Evolutionary conservation across 2,888 invertebrate species (phyloP), one percentile per base, ranked within the genome.

Genomic region (Thecophora atra): DNA sequence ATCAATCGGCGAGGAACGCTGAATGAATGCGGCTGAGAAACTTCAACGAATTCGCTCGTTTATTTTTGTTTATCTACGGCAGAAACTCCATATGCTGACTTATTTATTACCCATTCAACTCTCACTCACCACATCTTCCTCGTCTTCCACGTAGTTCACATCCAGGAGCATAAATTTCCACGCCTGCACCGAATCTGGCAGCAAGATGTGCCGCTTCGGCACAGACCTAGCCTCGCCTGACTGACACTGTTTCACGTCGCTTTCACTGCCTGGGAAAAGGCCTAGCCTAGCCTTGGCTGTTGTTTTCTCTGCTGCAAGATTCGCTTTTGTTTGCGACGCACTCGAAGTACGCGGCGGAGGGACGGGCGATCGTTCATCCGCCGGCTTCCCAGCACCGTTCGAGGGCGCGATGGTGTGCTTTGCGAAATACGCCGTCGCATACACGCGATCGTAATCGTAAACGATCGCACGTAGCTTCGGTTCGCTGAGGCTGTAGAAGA

Each of bases 51-150:
- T 37, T 1, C 2, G 2, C 37, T 37, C 7, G 11, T 37, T 37
- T 37, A 37, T 37, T 37, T 37, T n/a, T n/a, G n/a, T n/a, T n/a
- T n/a, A n/a, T n/a, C 6, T 11, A 47, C 47, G 13, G 8, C 47
- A 47, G 47, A 15, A 47, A 5, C 13, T 47, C 4, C 1, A 47
- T n/a, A 5, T n/a, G 15, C 47, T 17, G 47, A 3, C 5, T 47
- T n/a, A 47, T 17, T 47, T 17, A 47, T n/a, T 17, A 15, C 17
- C 47, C 17, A 47, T 17, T 47, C 47, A 15, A 47, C 47, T 47
- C 47, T 47, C 47, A 82, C 87, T 86, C 76, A 87, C 87, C 85
- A 87, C 81, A 75, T 87, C 87, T 81, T 87, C 87, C 79, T 87
- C 87, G 79, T 87, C 87, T 77, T 87, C 87, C 64, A 83, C 78